phyloP scores from a whole-genome alignment of 2,113 vertebrate genomes.

The Bos indicus region DNA sequence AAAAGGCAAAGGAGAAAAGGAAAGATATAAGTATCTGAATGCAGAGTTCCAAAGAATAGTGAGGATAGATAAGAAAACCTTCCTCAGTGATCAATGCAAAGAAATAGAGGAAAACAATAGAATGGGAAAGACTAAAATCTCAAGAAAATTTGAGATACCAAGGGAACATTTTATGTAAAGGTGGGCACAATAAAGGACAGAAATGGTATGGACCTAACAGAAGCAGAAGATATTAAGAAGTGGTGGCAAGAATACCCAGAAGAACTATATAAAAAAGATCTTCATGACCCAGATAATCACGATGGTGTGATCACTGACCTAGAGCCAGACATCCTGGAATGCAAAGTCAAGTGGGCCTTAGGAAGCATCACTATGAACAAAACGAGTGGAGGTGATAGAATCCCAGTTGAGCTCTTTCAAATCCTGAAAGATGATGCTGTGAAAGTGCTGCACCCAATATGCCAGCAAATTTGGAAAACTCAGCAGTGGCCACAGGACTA shows the following conservation, averaged over 20 bases:
- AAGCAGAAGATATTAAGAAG: background rate
- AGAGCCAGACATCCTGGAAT: background rate
- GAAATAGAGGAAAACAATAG: background rate
- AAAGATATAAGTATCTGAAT: background rate
- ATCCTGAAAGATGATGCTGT: background rate
- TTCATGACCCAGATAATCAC: background rate
- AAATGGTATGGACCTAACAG: background rate
- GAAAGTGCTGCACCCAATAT: background rate
- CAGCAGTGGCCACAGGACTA: background rate
- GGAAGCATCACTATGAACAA: background rate
- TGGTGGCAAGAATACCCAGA: background rate
- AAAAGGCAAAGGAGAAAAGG: background rate
- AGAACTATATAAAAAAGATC: background rate
- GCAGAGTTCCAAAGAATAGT: background rate
- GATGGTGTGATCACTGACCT: background rate
- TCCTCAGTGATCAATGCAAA: background rate
- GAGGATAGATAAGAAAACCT: background rate
- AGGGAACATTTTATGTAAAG: background rate
- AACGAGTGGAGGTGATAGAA: background rate
- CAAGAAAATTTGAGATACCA: background rate
- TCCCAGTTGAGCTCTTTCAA: background rate
- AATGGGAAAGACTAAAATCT: background rate
- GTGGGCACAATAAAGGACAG: background rate
- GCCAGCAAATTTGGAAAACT: background rate
- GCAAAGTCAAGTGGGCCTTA: background rate